Evolutionary conservation across 2,797 vertebrate species (phyloP).

Genomic region (Dendrocincla tyrannina): DNA sequence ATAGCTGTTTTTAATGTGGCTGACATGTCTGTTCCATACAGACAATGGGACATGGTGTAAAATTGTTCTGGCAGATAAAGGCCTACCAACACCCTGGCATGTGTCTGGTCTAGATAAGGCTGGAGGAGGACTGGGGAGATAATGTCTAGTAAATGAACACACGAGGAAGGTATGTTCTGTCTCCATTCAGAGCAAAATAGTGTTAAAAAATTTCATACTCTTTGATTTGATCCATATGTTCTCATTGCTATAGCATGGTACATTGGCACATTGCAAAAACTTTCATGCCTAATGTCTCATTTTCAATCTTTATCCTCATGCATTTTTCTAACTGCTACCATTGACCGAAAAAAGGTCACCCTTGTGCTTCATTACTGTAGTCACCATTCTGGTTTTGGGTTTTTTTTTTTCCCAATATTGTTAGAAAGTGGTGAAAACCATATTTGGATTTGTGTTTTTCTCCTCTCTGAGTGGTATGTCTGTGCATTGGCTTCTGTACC

Average conservation of each 20-base stretch:
- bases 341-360: neutral
- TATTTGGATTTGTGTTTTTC: neutral
- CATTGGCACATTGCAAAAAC: neutral
- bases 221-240: neutral
- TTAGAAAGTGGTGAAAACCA: neutral
- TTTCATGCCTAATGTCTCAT: neutral
- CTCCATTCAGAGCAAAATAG: neutral
- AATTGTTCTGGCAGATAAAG: neutral
- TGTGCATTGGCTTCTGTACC: neutral
- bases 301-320: neutral
- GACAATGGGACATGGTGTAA: neutral
- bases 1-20: neutral
- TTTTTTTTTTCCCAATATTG: neutral
- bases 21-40: neutral
- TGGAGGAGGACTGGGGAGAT: neutral
- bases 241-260: neutral
- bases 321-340: neutral
- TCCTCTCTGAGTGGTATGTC: neutral
- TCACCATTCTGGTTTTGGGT: neutral
- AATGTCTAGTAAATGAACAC: neutral
- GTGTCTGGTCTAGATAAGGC: conserved; percentile 21
- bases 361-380: neutral
- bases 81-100: neutral
- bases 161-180: neutral
- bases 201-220: neutral